Evolutionary conservation across 1,140 invertebrate genomes (phyloP).

Genomic region (Cheumatopsyche charites): DNA sequence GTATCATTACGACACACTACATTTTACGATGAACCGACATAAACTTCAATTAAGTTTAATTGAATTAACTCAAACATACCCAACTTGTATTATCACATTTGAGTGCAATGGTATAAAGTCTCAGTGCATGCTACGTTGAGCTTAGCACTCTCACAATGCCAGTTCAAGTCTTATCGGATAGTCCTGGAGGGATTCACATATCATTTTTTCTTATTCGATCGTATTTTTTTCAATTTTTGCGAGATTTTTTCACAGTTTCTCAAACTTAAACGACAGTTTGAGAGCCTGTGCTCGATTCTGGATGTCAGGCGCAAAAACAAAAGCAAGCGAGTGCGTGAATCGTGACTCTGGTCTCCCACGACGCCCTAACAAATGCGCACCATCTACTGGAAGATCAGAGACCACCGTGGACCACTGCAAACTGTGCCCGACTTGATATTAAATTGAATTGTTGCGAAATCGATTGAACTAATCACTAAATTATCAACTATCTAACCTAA

Average conservation of each 20-base stretch:
- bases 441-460: background rate
- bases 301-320: conserved; percentile 38
- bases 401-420: conserved; percentile 4
- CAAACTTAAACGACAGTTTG: background rate
- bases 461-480: background rate
- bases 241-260: background rate
- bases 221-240: background rate
- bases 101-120: too few species aligned
- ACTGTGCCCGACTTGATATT: background rate
- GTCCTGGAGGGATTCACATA: too few species aligned
- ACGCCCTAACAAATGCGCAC: conserved; percentile 32
- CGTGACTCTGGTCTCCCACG: conserved; percentile 45
- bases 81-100: too few species aligned
- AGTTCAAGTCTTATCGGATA: too few species aligned
- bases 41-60: too few species aligned
- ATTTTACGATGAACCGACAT: too few species aligned
- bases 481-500: background rate
- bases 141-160: too few species aligned
- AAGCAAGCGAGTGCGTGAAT: conserved; percentile 44
- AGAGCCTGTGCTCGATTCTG: conserved; percentile 21
- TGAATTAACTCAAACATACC: too few species aligned
- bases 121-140: too few species aligned
- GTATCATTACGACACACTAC: too few species aligned
- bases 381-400: conserved; percentile 16
- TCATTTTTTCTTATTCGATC: too few species aligned